These are phyloP conservation scores for Scaptomyza polygonia DNA, from an alignment of 2,888 invertebrate species.

Conservation along the genomic window DNA sequence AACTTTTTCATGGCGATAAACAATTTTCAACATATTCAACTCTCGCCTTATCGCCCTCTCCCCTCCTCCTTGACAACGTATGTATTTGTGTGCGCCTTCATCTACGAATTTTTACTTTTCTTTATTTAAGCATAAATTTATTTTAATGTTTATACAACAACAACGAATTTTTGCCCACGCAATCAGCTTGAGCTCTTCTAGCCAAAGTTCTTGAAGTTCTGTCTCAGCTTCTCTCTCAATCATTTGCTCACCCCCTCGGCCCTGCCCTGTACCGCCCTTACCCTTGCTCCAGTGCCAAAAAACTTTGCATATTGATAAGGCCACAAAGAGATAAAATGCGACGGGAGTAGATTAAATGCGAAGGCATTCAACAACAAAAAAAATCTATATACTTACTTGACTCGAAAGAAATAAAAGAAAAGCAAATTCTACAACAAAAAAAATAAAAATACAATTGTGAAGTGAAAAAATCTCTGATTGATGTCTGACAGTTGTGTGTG, in stretches of 20 bases:
- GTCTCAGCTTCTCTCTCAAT: background rate
- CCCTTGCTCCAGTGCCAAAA: no score
- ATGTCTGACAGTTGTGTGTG: slow-evolving; percentile 66
- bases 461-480: slow-evolving; percentile 64
- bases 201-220: slow-evolving; percentile 48
- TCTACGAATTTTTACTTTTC: slow-evolving; percentile 33
- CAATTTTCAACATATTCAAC: slow-evolving; percentile 64
- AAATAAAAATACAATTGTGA: slow-evolving; percentile 29
- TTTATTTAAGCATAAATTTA: slow-evolving; percentile 70
- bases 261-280: background rate
- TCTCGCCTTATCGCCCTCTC: no score
- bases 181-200: slow-evolving; percentile 55
- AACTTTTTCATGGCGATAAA: slow-evolving; percentile 69
- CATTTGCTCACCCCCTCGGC: background rate
- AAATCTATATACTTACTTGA: no score
- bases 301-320: slow-evolving; percentile 79
- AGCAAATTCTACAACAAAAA: background rate
- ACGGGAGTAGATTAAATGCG: slow-evolving; percentile 60
- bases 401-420: background rate
- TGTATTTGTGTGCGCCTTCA: no score
- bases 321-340: slow-evolving; percentile 60
- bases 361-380: slow-evolving; percentile 12
- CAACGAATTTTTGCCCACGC: slow-evolving; percentile 70
- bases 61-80: no score
- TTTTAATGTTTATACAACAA: slow-evolving; percentile 75